Evolutionary conservation across 1,140 invertebrate genomes (phyloP).

Genomic region (Daktulosphaira vitifoliae): DNA sequence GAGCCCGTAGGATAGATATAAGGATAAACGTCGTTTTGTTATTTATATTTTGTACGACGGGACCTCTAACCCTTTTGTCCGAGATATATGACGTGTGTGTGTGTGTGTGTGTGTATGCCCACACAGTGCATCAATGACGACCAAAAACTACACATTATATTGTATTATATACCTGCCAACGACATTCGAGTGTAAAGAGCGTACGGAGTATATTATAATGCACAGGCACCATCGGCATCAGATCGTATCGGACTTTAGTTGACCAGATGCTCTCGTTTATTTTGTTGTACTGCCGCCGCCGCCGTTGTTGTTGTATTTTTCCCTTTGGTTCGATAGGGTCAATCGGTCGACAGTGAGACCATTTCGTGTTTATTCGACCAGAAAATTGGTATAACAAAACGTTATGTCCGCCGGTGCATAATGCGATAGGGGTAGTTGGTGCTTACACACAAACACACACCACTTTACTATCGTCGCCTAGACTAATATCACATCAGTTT

Average conservation of each 20-base stretch:
- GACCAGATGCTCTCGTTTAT: conserved; percentile 32
- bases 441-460: too few species aligned
- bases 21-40: conserved; percentile 20
- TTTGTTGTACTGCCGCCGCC: not conserved
- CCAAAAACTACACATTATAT: not conserved
- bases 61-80: conserved; percentile 18
- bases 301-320: not conserved
- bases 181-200: conserved; percentile 5
- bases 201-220: too few species aligned
- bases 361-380: conserved; percentile 21
- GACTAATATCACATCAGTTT: too few species aligned
- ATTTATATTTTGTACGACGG: not conserved
- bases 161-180: conserved; percentile 20
- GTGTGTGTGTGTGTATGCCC: not conserved
- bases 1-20: not conserved
- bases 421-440: not conserved
- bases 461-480: too few species aligned
- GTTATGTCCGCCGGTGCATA: not conserved
- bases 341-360: conserved; percentile 17
- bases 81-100: not conserved
- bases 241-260: conserved; percentile 28
- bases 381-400: conserved; percentile 27
- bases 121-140: not conserved
- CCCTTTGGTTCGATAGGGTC: conserved; percentile 3
- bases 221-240: not conserved